Conservation (phyloP, 2,888 invertebrate species). For the Campoletis raptor region DNA sequence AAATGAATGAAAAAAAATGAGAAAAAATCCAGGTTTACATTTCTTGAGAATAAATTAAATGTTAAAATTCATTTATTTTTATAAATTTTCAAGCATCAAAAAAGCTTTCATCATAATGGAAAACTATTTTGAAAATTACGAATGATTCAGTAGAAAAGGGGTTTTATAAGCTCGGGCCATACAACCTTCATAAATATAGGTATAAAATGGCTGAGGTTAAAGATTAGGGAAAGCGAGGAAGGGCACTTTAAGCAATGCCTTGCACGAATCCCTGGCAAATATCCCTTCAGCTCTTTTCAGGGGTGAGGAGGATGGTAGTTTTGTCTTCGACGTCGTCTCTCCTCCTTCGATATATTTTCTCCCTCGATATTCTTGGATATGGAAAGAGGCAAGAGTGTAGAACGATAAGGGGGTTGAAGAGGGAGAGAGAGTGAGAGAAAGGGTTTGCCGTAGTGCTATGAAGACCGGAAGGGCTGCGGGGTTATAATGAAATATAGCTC, state of each 20-base stretch:
- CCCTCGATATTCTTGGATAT: slow-evolving; percentile 66
- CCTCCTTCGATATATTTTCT: slow-evolving; percentile 33
- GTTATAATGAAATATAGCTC: slow-evolving; percentile 85
- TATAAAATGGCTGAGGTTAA: slow-evolving; percentile 67
- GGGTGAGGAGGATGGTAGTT: not conserved
- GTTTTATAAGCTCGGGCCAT: slow-evolving; percentile 29
- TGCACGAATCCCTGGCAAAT: slow-evolving; percentile 68
- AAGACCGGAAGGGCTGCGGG: slow-evolving; percentile 83
- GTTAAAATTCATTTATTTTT: not conserved
- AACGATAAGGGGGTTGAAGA: slow-evolving; percentile 13
- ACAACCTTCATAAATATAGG: slow-evolving; percentile 10
- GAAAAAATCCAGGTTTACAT: not conserved
- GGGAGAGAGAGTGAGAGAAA: slow-evolving; percentile 74
- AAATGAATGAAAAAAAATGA: not conserved
- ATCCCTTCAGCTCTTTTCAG: slow-evolving; percentile 42
- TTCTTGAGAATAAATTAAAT: not conserved
- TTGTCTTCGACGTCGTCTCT: slow-evolving; percentile 59
- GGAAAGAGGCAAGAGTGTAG: slow-evolving; percentile 29
- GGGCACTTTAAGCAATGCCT: slow-evolving; percentile 77
- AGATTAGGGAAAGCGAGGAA: slow-evolving; percentile 76
- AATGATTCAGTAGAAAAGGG: not conserved
- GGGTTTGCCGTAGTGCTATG: slow-evolving; percentile 78
- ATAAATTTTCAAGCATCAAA: not conserved
- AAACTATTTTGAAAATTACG: not conserved
- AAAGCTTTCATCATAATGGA: not conserved